Evolutionary conservation across 1,140 invertebrate species (phyloP), one percentile per base, ranked within the genome.

Genomic region (Dryas iulia): DNA sequence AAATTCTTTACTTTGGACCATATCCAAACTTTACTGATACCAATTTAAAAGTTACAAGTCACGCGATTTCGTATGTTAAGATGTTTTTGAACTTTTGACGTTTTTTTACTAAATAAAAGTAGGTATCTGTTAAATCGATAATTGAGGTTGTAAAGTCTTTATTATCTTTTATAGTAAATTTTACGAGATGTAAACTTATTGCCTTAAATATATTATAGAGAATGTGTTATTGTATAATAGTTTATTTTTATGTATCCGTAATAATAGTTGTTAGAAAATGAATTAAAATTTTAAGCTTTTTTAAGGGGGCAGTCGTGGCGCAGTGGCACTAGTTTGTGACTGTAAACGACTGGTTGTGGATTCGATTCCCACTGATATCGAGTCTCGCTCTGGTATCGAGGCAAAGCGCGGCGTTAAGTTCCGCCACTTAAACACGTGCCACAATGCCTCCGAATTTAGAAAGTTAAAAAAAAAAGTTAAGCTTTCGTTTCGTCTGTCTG

Each of bases 1-100:
- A 3, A 10, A 30, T 24, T 23, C 28, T 33, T 69, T 8, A 26
- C 39, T 63, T 53, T 11, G n/a, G 14, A 26, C 18, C n/a, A 31
- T 59, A 69, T 59, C 28, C 39, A 54, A 71, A 66, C 59, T 53
- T 68, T 61, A 67, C 69, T 79, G 77, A 85, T 84, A 73, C 71
- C 65, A 67, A 71, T 75, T 78, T 78, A 78, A 87, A 77, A 75
- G 74, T 76, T 78, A 66, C 26, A 39, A 84, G 85, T 81, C 85
- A 87, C 83, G 85, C 85, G 83, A 87, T 81, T 84, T 78, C 58
- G 74, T 84, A 64, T 76, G 76, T 77, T 72, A 69, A 74, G 74
- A 75, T 82, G 79, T 79, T 77, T 85, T 79, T 82, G 79, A 80
- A 78, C 58, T 56, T 24, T 39, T 30, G 24, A 23, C 7, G 30